Conservation (phyloP, 2,888 invertebrate species). For the Mythimna lalbum region DNA sequence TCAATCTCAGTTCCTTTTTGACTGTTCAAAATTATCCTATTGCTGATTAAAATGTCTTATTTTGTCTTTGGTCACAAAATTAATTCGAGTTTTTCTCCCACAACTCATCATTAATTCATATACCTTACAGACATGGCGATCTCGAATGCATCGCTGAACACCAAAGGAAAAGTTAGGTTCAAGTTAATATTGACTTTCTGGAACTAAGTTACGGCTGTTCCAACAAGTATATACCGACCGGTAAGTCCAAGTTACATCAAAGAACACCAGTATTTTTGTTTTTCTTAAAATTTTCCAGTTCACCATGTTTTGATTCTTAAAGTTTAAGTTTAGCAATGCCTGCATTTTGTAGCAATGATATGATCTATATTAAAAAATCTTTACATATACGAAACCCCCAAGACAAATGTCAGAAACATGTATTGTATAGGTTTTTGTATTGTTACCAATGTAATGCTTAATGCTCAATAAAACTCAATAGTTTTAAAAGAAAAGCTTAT, state of each 20-base stretch:
- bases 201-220: constrained; percentile 41
- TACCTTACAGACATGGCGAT: constrained; percentile 41
- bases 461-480: too few species aligned
- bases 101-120: background rate
- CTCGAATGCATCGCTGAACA: constrained; percentile 39
- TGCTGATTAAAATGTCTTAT: background rate
- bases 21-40: too few species aligned
- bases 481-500: too few species aligned
- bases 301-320: constrained; percentile 1
- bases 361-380: too few species aligned
- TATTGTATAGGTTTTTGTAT: too few species aligned
- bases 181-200: constrained; percentile 52
- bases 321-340: background rate
- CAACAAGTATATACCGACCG: constrained; percentile 32
- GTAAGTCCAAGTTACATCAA: constrained; percentile 31
- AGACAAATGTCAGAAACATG: too few species aligned
- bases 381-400: too few species aligned
- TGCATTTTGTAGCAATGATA: too few species aligned
- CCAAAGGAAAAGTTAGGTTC: constrained; percentile 43
- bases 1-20: too few species aligned
- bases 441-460: too few species aligned
- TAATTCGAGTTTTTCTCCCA: background rate
- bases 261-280: constrained; percentile 38
- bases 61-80: background rate
- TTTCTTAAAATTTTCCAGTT: constrained; percentile 4